Base-by-base conservation (phyloP, 1,140 invertebrate genomes). In the Atta cephalotes region DNA sequence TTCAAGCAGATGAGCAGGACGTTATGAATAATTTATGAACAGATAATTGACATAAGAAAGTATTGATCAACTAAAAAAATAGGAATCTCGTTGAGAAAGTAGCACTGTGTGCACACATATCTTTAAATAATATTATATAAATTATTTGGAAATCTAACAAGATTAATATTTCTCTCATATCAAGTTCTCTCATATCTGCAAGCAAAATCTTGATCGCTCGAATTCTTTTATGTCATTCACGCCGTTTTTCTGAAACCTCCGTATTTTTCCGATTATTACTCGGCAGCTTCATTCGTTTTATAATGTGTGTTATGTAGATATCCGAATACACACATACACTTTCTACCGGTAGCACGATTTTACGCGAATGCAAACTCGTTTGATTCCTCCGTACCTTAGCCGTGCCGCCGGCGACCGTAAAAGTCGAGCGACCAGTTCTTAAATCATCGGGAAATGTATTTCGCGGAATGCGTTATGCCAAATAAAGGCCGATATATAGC, bases 361-460 rank as follows among this genome's bases (percentile, higher is more conserved):
- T 82, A 82, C 58, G 62, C 72, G 58, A 74, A 65, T 77, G 49
- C 28, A 79, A 79, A 79, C 82, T 65, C 82, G 74, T 85, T 79
- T 35, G 45, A 78, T 85, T 78, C 74, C 51, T 82, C 58, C 39
- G 25, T 45, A 56, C 31, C 56, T 60, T 51, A 51, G 31, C 35
- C 35, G 60, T 28, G 25, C 70, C 60, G 53, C 80, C 39, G 58
- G 14, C 66, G 45, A 65, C 77, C 58, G 58, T 88, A 89, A 88
- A 86, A 88, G 77, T 77, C 77, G 77, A 49, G 39, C 56, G 80
- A 87, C 77, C 88, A 82, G 87, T 89, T 89, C 77, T 87, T 60
- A 84, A 80, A 89, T 89, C 87, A 35, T 25, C 87, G 84, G 71
- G 71, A 89, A 87, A 89, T 79, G 16, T 53, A 63, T 74, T 74